Evolutionary conservation across 2,113 vertebrate genomes (phyloP).

Genomic region (Pitta sordida): DNA sequence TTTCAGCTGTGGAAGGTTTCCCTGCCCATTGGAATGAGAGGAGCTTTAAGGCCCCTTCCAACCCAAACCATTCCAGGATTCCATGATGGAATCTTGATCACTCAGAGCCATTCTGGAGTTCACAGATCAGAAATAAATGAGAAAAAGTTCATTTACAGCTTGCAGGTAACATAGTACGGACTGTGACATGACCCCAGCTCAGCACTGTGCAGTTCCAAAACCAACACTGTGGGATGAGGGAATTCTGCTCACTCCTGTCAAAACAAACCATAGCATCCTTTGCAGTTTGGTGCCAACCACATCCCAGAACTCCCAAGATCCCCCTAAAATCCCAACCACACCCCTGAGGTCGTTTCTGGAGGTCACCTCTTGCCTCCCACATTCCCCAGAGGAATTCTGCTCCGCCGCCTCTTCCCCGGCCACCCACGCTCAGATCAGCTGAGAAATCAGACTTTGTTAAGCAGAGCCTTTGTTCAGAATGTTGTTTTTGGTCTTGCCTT

Average conservation of each 20-base stretch:
- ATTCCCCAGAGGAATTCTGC: neutral
- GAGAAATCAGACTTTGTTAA: constrained; percentile 27
- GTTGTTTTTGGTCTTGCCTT: constrained; percentile 1
- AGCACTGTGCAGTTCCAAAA: neutral
- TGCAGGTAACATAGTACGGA: neutral
- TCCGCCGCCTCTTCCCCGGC: neutral
- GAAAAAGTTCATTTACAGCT: neutral
- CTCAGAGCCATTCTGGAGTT: neutral
- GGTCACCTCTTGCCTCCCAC: constrained; percentile 33
- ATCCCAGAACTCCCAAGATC: constrained; percentile 10
- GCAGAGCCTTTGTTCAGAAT: neutral
- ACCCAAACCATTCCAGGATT: neutral
- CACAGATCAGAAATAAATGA: neutral
- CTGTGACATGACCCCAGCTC: neutral
- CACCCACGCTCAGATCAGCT: constrained; percentile 53
- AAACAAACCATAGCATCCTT: neutral
- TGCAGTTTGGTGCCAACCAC: neutral
- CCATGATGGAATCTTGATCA: fast-evolving
- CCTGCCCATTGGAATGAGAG: neutral
- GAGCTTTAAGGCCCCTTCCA: neutral
- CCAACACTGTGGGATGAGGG: neutral
- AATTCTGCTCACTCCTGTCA: neutral
- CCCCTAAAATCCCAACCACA: neutral
- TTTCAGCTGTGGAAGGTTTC: neutral
- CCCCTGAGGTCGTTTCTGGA: neutral